Base-by-base conservation (phyloP, 92 coral and sea anemone genomes). In the Epizoanthus ramosus region DNA sequence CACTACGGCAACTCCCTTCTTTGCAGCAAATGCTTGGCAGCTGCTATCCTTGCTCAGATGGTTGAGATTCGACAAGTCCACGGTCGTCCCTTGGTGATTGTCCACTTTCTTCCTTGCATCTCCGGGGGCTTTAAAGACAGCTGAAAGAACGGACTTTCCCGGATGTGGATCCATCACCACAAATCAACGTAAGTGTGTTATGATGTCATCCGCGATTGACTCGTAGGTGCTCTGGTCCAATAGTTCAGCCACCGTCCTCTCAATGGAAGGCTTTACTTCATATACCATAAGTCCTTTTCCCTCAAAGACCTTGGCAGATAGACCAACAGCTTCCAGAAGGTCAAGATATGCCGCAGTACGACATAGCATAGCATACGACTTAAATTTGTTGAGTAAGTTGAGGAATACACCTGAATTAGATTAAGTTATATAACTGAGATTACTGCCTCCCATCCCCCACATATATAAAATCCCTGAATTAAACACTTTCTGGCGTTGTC, bases 251-350 rank as follows among this genome's bases (percentile, higher is more conserved):
- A 82, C 4, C 4, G 79, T 82, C 45, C 68, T 82, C 77, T 82
- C 86, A 24, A 69, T 33, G 9, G 86, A 35, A 0, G 80, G 63
- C 57, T 73, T 71, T 17, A 83, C 80, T 73, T 83, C 71, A 37
- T 71, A 71, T 18, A 71, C 57, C 80, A 83, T 83, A 13, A 83
- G 69, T 5, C 80, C 86, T 3, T 19, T 37, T 21, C 80, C 86
- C 80, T 83, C 79, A 57, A 83, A 83, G 1, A 83, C 86, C 69
- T 83, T 83, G 0, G 86, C 50, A 39, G 70, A 70, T 8, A 80
- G 79, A 25, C 68, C 54, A 57, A 83, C 56, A 25, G 80, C 69
- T 8, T 83, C 86, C 39, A 67, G 43, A 35, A 83, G 8, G 59
- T 83, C 86, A 9, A 83, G 80, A 57, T 83, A 83, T 6, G 31